phyloP scores from a whole-genome alignment of 2,113 vertebrate genomes.

The Myodes glareolus region DNA sequence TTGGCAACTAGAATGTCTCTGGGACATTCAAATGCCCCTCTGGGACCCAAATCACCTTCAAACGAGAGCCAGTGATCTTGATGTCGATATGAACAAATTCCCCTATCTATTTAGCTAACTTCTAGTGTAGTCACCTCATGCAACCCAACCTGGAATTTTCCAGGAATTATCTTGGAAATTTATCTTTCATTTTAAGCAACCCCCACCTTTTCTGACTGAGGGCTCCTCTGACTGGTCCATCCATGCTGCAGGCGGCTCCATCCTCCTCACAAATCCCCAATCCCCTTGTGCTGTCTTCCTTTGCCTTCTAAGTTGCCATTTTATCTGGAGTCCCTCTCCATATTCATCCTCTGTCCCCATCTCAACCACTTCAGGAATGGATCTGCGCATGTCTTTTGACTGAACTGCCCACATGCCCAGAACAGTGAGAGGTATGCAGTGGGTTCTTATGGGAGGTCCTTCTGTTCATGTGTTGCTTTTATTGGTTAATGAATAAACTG shows the following conservation, averaged over 20 bases:
- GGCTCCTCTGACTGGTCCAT: neutral
- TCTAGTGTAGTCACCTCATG: neutral
- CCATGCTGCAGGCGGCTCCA: fast-evolving
- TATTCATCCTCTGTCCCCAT: neutral
- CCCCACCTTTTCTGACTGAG: fast-evolving
- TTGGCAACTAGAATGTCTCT: neutral
- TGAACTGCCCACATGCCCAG: neutral
- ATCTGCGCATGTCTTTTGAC: neutral
- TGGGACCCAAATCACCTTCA: neutral
- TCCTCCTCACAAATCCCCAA: fast-evolving
- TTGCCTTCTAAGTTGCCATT: too few species aligned
- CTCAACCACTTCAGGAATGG: neutral
- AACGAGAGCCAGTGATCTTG: neutral
- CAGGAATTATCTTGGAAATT: neutral
- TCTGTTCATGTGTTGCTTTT: too few species aligned
- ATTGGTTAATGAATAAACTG: too few species aligned
- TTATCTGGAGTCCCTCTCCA: neutral
- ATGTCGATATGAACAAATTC: neutral
- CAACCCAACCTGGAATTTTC: neutral
- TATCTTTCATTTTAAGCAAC: too few species aligned
- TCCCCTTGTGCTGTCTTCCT: neutral
- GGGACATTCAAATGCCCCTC: neutral
- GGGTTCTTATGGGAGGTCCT: too few species aligned
- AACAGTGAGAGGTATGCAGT: neutral
- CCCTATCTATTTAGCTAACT: fast-evolving